These are phyloP conservation scores for Conus ventricosus DNA, from an alignment of 1,140 invertebrate genomes.

Conservation along the genomic window DNA sequence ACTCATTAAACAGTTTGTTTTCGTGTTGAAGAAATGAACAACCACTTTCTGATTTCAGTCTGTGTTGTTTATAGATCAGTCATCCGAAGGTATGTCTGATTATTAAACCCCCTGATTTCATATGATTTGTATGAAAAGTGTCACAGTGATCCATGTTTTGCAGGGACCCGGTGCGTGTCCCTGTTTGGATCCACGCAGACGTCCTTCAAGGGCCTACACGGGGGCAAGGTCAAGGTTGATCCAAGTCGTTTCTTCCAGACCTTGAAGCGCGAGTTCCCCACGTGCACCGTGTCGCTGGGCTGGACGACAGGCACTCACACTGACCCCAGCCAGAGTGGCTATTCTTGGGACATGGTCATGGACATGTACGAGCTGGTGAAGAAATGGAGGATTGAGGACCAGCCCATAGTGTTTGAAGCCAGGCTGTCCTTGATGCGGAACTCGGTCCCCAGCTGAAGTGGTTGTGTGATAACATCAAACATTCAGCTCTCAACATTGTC, in stretches of 20 bases:
- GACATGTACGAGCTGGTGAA: conserved; percentile 83
- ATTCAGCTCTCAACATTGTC: conserved; percentile 55
- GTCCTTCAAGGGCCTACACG: conserved; percentile 87
- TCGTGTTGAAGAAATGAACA: no score
- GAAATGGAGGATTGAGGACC: conserved; percentile 77
- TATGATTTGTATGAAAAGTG: neutral
- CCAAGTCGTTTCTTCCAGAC: conserved; percentile 80
- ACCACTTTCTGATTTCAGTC: no score
- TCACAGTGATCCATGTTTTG: conserved; percentile 34
- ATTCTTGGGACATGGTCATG: conserved; percentile 82
- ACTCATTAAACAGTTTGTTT: no score
- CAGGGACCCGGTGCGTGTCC: conserved; percentile 81
- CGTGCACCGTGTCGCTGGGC: conserved; percentile 86
- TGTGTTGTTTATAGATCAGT: no score
- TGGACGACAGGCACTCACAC: conserved; percentile 86
- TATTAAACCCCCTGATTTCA: no score
- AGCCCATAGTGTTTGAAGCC: conserved; percentile 88
- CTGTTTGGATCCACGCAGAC: conserved; percentile 93
- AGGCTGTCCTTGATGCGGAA: conserved; percentile 84
- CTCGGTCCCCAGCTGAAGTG: conserved; percentile 76
- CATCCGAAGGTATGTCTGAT: no score
- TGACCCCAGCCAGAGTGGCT: conserved; percentile 77
- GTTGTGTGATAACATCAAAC: conserved; percentile 65
- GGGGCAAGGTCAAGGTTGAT: conserved; percentile 81
- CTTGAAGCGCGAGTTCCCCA: conserved; percentile 79